phyloP scores from a whole-genome alignment of 2,113 vertebrate genomes.

The Solea solea region DNA sequence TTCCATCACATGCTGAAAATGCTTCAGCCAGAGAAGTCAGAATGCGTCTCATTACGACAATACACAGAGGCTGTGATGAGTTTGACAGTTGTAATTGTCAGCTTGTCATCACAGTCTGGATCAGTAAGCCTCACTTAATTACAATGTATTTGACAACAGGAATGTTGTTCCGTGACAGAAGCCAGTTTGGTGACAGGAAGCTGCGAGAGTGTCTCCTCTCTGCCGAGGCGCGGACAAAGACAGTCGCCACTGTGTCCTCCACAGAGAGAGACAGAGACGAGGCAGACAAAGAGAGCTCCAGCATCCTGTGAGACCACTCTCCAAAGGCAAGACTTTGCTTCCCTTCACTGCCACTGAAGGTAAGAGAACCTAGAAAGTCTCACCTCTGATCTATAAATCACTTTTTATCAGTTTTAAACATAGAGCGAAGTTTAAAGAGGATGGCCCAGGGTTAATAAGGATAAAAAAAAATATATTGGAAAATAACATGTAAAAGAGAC shows the following conservation, averaged over 20 bases:
- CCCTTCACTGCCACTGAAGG: slow-evolving; percentile 1
- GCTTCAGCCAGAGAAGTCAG: neutral
- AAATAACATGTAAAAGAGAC: no score
- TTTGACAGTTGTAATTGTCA: neutral
- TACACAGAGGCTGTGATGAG: neutral
- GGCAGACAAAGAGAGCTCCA: neutral
- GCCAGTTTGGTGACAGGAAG: slow-evolving; percentile 1
- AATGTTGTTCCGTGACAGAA: slow-evolving; percentile 52
- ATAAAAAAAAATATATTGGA: no score
- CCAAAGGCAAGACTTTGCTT: neutral
- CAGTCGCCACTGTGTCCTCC: neutral
- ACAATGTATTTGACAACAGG: slow-evolving; percentile 5
- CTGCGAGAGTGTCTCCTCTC: neutral
- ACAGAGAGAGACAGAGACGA: neutral
- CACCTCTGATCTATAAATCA: no score
- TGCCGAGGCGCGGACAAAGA: neutral
- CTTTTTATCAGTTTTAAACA: no score
- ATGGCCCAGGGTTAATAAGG: no score
- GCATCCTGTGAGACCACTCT: neutral
- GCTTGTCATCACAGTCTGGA: neutral
- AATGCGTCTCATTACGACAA: neutral
- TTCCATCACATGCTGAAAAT: no score
- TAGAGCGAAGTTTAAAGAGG: no score
- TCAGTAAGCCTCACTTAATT: slow-evolving; percentile 18
- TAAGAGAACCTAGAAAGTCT: slow-evolving; percentile 8